These are phyloP conservation scores for Falcunculus frontatus DNA, from an alignment of 2,113 vertebrate genomes.

Conservation along the genomic window DNA sequence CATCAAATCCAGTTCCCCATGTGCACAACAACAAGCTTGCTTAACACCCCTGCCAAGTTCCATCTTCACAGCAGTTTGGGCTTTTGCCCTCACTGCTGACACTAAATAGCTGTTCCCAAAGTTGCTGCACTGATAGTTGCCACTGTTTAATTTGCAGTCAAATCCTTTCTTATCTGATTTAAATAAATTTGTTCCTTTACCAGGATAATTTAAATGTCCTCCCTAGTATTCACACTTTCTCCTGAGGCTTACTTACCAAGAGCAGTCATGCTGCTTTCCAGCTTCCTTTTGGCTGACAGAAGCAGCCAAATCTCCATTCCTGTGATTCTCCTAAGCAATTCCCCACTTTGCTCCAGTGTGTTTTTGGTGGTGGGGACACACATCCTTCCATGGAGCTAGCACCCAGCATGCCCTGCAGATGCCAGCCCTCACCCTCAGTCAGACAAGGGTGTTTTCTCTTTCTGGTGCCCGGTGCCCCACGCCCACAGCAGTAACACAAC, in stretches of 20 bases:
- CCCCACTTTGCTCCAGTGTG: accelerated
- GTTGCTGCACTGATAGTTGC: neutral
- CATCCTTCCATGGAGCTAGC: neutral
- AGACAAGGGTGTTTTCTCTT: neutral
- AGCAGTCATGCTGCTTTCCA: neutral
- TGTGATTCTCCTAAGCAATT: neutral
- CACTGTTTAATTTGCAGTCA: neutral
- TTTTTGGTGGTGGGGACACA: neutral
- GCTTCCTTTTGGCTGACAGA: neutral
- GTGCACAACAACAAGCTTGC: neutral
- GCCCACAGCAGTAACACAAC: neutral
- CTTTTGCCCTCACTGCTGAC: neutral
- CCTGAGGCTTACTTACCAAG: neutral
- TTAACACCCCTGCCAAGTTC: neutral
- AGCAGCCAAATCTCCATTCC: neutral
- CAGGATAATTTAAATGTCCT: neutral
- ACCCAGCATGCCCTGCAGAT: neutral
- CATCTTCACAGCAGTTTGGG: neutral
- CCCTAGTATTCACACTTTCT: neutral
- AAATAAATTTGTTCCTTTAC: neutral
- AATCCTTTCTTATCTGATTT: neutral
- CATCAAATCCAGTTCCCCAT: neutral
- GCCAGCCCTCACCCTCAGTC: neutral
- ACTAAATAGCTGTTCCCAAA: neutral
- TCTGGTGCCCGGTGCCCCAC: neutral